Conservation (phyloP, 2,797 vertebrate species). For the Thunnus albacares region DNA sequence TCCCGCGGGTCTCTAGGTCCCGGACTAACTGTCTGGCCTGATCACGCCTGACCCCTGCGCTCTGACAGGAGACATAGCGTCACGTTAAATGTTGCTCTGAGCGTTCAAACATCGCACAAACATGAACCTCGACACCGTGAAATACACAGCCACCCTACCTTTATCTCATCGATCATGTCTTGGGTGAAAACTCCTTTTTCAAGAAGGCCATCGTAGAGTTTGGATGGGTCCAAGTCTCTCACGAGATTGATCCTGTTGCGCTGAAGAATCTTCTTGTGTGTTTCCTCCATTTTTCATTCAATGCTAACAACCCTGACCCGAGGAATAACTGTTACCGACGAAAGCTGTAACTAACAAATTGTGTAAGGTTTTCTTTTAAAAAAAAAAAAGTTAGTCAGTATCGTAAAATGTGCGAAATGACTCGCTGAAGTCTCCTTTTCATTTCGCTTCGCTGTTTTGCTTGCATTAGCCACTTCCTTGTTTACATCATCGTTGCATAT, state of each 20-base stretch:
- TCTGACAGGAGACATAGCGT: constrained; percentile 75
- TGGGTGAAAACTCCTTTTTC: constrained; percentile 88
- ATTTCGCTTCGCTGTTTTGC: not conserved
- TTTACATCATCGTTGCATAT: constrained; percentile 73
- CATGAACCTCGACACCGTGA: accelerated
- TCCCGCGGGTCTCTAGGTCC: constrained; percentile 93
- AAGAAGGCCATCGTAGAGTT: constrained; percentile 88
- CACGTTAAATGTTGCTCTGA: too few relatives aligned
- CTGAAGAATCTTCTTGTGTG: constrained; percentile 84
- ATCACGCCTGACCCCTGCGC: constrained; percentile 83
- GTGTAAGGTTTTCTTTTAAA: too few relatives aligned
- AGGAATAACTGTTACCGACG: not conserved
- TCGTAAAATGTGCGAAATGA: not conserved
- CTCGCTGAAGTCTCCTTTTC: not conserved
- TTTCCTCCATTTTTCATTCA: constrained; percentile 86
- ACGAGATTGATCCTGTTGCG: constrained; percentile 85
- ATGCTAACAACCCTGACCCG: not conserved
- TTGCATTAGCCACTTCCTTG: constrained; percentile 69
- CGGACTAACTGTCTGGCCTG: constrained; percentile 90
- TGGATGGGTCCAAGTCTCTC: constrained; percentile 79
- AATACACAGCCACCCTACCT: constrained; percentile 78
- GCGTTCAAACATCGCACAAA: not conserved
- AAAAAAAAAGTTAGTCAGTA: not conserved
- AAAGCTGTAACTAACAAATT: not conserved
- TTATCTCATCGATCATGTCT: constrained; percentile 94